Evolutionary conservation across 2,113 vertebrate genomes (phyloP), one percentile per base, ranked within the genome.

Genomic region (Rhea americana): DNA sequence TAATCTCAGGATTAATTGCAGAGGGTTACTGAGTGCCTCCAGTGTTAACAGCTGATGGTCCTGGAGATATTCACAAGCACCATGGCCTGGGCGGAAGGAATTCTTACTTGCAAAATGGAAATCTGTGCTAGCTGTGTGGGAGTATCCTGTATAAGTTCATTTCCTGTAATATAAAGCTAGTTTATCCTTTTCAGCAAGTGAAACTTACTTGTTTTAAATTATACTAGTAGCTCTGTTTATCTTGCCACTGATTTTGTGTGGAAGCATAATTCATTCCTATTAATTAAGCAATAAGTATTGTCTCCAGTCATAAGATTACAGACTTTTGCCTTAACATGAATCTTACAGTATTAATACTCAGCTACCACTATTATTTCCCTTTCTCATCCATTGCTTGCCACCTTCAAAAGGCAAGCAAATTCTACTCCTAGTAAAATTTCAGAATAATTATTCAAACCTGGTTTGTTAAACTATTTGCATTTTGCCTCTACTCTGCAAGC

Each of bases 1-100:
- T 78, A 58, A 68, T 90, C 68, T 82, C 91, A 80, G 35, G 47
- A 86, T 88, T 87, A 62, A 58, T 65, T 81, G 71, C 90, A 94
- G 90, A 80, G 90, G 82, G 70, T 94, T 45, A 28, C 37, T 59
- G 76, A 53, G n/a, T 73, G 74, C 51, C 65, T 80, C 74, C 53
- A 59, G 51, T 35, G 43, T 51, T 73, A 32, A 63, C 62, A 82
- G 91, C 74, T 71, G 92, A 93, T 47, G 32, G 85, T 58, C 59
- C 10, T 20, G 47, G 82, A 85, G 65, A 24, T 80, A 2, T 63
- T 78, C 70, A 65, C 55, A 53, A 65, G 71, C 61, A 17, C 16
- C 0, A 14, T 25, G 56, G 13, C 37, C 73, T n/a, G 81, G 50
- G 41, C 28, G 14, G 39, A 80, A 50, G 48, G 48, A 59, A 73